A percentile compares a stretch with the other conserved stretches of the same genome.
These are phyloP conservation scores for Lucifuga dentata DNA, from an alignment of 2,113 vertebrate genomes.

Conservation along the genomic window DNA sequence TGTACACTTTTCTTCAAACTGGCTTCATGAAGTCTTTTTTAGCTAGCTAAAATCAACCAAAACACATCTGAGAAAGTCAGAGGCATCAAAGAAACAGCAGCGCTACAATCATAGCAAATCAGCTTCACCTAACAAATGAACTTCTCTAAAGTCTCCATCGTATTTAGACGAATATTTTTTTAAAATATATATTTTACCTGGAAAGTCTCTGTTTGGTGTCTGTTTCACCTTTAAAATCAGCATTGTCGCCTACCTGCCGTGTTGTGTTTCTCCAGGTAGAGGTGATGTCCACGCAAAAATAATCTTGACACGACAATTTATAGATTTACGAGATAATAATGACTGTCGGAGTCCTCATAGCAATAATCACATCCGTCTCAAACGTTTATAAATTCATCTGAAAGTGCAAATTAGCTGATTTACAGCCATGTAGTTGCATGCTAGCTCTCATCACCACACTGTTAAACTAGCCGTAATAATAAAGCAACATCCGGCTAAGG, in stretches of 20 bases:
- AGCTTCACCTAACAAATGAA: no score
- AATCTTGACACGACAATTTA: neutral
- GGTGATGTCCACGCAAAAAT: constrained; percentile 31
- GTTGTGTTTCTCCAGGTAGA: constrained; percentile 7
- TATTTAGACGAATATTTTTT: neutral
- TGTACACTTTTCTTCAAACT: no score
- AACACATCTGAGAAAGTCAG: no score
- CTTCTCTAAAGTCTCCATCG: no score
- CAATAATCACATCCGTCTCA: neutral
- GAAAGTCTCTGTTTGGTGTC: no score
- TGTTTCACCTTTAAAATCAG: neutral
- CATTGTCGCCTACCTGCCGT: constrained; percentile 46
- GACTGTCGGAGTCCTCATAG: neutral
- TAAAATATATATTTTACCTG: no score
- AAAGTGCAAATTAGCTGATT: constrained; percentile 15
- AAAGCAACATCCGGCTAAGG: neutral
- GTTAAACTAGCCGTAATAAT: neutral
- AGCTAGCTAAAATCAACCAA: no score
- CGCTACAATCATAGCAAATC: no score
- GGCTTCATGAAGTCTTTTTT: no score
- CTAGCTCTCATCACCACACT: constrained; percentile 25
- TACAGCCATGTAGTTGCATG: constrained; percentile 49
- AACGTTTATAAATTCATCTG: neutral
- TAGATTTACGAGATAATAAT: neutral
- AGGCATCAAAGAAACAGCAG: no score